Percentiles rank a stretch among this genome's conserved stretches.
These are phyloP conservation scores for Latheticus oryzae DNA, from an alignment of 2,888 invertebrate species.

Conservation along the genomic window DNA sequence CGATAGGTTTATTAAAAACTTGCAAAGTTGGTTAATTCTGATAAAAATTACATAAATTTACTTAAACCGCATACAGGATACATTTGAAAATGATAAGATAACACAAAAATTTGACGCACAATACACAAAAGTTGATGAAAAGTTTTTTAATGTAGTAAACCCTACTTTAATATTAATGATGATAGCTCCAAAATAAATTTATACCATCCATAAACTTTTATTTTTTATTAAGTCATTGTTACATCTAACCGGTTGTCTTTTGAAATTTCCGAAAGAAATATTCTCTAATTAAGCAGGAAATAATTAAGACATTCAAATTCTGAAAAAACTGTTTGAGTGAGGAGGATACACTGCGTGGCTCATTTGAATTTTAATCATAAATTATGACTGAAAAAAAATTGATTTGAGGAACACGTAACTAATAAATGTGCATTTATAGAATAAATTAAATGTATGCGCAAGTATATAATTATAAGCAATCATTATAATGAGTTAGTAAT, in stretches of 20 bases:
- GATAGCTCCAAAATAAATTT: slow-evolving; percentile 11
- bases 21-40: slow-evolving; percentile 3
- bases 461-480: no score
- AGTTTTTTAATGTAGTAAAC: not conserved
- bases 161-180: slow-evolving; percentile 11
- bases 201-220: slow-evolving; percentile 19
- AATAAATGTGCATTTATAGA: not conserved
- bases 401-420: not conserved
- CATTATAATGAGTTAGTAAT: no score
- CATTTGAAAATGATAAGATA: slow-evolving; percentile 9
- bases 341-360: not conserved
- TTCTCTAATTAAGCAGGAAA: slow-evolving; percentile 29
- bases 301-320: slow-evolving; percentile 29
- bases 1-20: slow-evolving; percentile 11
- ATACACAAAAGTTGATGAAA: not conserved
- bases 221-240: slow-evolving; percentile 27
- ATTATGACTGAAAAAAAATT: slow-evolving; percentile 1
- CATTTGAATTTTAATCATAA: slow-evolving; percentile 26
- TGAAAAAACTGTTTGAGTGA: slow-evolving; percentile 14
- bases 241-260: slow-evolving; percentile 4
- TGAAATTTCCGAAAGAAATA: slow-evolving; percentile 8
- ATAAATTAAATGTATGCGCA: not conserved
- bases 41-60: slow-evolving; percentile 19
- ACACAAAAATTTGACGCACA: not conserved
- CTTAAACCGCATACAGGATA: slow-evolving; percentile 11